Base-by-base conservation (phyloP, 2,888 invertebrate genomes). In the Chouioia cunea region DNA sequence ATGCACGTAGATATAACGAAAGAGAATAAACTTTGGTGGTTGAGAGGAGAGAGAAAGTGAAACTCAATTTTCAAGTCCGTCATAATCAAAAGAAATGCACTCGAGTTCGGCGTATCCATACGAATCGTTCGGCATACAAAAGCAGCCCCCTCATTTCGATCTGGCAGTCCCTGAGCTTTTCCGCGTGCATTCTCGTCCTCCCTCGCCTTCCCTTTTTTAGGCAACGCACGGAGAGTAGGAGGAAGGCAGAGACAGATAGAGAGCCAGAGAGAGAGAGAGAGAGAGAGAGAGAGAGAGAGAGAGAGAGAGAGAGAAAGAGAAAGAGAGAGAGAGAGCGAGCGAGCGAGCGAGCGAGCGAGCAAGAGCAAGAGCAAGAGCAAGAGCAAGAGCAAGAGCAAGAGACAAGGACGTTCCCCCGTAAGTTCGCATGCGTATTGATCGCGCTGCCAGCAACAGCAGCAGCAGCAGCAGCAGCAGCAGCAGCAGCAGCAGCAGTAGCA, bases 101-200 rank as follows among this genome's bases (percentile, higher is more conserved):
- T 66, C 18, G 52, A 58, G 22, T 23, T 15, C 27, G 20, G 16
- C 53, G 63, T 46, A 56, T 56, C 23, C 56, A 56, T 56, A 56
- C 47, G 27, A 47, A 47, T 47, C 48, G 44, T 36, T 20, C 46
- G 22, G n/a, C 1, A 20, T 1, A 22, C 36, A 23, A 10, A n/a
- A 47, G 20, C 47, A 22, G 23, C 54, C 44, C 56, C 62, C 20
- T 46, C 2, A 10, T 6, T 4, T 62, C 23, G 23, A 54, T 56
- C 73, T 73, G 54, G 22, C 52, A 58, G 64, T 65, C 59, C 22
- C 69, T 68, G 20, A 54, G 59, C 53, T 67, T 71, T 77, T 70
- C 65, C 72, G 62, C 74, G 63, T 65, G 54, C 68, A 56, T 60
- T 60, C 47, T 56, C 23, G 16, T 23, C 15, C 44, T 58, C 16